A percentile compares a stretch with the other conserved stretches of the same genome.
phyloP scores from a whole-genome alignment of 2,797 vertebrate genomes.

The Peromyscus nudipes region DNA sequence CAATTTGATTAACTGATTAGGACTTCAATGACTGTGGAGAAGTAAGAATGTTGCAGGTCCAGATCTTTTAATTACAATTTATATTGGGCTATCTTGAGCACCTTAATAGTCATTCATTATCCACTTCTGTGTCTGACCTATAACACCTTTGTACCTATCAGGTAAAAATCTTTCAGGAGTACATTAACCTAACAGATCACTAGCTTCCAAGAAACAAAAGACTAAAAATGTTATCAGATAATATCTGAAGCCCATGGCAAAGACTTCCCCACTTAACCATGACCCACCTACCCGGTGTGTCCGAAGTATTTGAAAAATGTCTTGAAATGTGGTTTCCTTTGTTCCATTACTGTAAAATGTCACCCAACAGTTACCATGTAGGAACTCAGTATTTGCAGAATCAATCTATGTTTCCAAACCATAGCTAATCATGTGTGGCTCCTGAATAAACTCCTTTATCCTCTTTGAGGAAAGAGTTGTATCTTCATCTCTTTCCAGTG shows the following conservation, averaged over 20 bases:
- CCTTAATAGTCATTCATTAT: background rate
- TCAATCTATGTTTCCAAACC: background rate
- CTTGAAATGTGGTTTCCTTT: background rate
- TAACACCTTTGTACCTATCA: background rate
- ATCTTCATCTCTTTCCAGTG: accelerated
- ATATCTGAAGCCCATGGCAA: background rate
- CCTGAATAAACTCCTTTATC: background rate
- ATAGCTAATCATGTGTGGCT: too few relatives aligned
- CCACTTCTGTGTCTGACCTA: background rate
- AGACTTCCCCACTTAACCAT: too few relatives aligned
- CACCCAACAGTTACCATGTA: background rate
- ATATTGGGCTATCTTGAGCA: background rate
- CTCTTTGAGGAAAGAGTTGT: background rate
- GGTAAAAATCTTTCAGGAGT: background rate
- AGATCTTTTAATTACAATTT: background rate
- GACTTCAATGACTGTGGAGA: background rate
- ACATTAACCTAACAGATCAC: background rate
- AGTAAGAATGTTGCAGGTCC: background rate
- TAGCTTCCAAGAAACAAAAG: background rate
- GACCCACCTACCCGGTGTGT: background rate
- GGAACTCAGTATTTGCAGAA: background rate
- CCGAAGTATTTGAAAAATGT: background rate
- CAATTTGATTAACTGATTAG: background rate
- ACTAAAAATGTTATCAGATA: background rate
- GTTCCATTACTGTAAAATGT: background rate